Conservation (phyloP, 2,113 vertebrate genomes). For the Chamaea fasciata region DNA sequence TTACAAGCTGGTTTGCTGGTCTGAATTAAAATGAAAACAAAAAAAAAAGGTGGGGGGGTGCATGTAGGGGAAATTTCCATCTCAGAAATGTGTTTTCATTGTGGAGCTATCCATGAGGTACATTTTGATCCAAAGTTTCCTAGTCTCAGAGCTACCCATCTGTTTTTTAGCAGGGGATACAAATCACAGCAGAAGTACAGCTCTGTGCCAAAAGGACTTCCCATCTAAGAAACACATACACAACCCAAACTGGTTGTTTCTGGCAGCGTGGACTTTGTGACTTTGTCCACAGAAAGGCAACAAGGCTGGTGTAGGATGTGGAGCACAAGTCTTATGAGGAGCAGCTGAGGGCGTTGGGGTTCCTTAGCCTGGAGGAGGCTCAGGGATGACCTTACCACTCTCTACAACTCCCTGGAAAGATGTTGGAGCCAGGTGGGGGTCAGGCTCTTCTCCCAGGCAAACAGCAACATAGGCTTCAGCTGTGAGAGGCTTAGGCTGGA, state of each 20-base stretch:
- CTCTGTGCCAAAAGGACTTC: neutral
- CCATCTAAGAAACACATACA: neutral
- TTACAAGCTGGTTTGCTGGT: neutral
- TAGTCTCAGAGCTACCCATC: neutral
- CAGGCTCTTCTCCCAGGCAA: neutral
- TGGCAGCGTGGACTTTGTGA: neutral
- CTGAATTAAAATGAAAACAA: neutral
- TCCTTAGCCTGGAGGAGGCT: neutral
- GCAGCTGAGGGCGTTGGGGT: neutral
- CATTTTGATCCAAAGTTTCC: neutral
- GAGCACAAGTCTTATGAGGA: neutral
- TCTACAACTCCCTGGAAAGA: neutral
- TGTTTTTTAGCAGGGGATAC: neutral
- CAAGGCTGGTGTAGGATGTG: neutral
- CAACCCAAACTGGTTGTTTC: neutral
- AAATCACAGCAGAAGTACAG: neutral
- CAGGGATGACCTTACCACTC: neutral
- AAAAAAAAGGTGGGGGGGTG: too few species aligned
- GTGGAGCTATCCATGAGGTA: neutral
- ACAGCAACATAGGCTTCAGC: accelerated
- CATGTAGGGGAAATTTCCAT: accelerated
- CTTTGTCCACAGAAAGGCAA: neutral
- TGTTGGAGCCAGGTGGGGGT: accelerated
- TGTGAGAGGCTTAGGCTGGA: neutral
- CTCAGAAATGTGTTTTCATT: neutral